Conservation (phyloP, 2,113 vertebrate genomes). For the Corythoichthys intestinalis region DNA sequence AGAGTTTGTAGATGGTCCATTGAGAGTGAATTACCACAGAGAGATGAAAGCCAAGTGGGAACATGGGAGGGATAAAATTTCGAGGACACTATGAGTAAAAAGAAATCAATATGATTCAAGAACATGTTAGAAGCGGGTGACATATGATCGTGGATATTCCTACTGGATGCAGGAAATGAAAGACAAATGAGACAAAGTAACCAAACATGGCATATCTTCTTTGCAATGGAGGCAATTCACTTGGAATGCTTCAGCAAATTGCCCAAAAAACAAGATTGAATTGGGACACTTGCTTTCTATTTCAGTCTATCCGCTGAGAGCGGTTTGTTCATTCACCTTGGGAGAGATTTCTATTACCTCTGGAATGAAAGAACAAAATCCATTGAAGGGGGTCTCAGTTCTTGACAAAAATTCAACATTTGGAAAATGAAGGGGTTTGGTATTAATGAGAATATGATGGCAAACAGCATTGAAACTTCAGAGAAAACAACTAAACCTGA, state of each 20-base stretch:
- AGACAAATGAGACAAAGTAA: conserved; percentile 27
- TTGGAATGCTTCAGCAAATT: conserved; percentile 36
- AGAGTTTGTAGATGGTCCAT: conserved; percentile 25
- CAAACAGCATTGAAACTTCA: not conserved
- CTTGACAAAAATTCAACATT: not conserved
- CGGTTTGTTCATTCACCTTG: conserved; percentile 16
- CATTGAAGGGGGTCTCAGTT: conserved; percentile 12
- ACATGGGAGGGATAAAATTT: conserved; percentile 6
- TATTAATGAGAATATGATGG: not conserved
- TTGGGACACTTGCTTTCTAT: conserved; percentile 42
- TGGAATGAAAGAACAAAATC: conserved; percentile 13
- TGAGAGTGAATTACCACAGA: conserved; percentile 19
- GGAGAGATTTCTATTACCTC: conserved; percentile 32
- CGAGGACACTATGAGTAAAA: conserved; percentile 2
- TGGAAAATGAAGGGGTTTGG: conserved; percentile 6
- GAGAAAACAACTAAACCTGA: not conserved
- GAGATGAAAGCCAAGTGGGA: conserved; percentile 17
- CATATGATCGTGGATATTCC: not conserved
- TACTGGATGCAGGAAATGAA: not conserved
- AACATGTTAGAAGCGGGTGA: conserved; percentile 1
- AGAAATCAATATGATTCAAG: conserved; percentile 34
- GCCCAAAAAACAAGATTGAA: conserved; percentile 11
- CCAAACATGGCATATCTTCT: not conserved
- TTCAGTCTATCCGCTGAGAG: conserved; percentile 32
- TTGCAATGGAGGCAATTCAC: conserved; percentile 26